Percentiles rank a stretch among this genome's conserved stretches.
Evolutionary conservation across 2,113 vertebrate genomes (phyloP).

Genomic region (Falcunculus frontatus): DNA sequence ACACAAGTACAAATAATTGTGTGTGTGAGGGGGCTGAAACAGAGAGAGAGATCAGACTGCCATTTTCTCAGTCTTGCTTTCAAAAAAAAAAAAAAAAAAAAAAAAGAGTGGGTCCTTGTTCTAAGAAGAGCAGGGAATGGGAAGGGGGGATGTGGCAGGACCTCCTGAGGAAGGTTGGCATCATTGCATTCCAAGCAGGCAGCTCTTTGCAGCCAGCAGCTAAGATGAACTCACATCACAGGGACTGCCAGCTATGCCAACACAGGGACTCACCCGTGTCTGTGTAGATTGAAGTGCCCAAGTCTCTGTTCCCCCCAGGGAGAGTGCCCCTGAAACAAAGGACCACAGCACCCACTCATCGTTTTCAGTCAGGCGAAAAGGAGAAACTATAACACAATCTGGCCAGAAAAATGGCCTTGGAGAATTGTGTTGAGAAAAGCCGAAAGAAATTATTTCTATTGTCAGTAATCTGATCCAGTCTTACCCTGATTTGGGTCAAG

Average conservation of each 20-base stretch:
- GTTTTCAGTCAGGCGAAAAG: neutral
- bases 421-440: neutral
- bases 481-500: neutral
- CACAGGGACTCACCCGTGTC: rapidly evolving
- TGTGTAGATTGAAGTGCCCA: neutral
- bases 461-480: neutral
- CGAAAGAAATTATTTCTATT: neutral
- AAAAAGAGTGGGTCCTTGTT: neutral
- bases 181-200: neutral
- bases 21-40: neutral
- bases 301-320: neutral
- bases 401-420: neutral
- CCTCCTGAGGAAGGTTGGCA: neutral
- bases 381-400: neutral
- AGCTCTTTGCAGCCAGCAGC: neutral
- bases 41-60: neutral
- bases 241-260: neutral
- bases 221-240: neutral
- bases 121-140: neutral
- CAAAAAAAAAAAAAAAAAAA: neutral
- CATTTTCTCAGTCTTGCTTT: neutral
- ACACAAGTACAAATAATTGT: neutral
- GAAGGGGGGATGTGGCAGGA: neutral
- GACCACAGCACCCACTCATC: rapidly evolving
- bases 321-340: neutral